Evolutionary conservation across 2,113 vertebrate genomes (phyloP), one percentile per base, ranked within the genome.

Genomic region (Dicerorhinus sumatrensis): DNA sequence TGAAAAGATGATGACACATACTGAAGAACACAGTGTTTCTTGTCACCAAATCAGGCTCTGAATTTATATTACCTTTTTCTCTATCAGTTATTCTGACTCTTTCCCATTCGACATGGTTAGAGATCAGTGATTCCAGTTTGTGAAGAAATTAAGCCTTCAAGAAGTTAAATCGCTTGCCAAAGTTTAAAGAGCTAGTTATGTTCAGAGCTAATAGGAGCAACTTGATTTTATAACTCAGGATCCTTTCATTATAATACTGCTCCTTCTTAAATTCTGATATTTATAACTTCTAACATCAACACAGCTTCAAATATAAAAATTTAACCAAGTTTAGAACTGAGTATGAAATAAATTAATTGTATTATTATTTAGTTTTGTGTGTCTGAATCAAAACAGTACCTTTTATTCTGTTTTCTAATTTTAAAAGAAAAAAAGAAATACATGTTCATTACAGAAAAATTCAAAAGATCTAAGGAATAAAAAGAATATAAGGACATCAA

Each of bases 401-500:
- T 82, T 87, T 92, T 63, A 56, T 73, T 73, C 58, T 95, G 70
- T 91, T 79, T 91, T 75, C 12, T 56, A 77, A 83, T 65, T 93
- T 86, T n/a, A 95, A 77, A 76, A 82, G 14, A 65, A 48, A 54
- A 75, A 75, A 75, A 75, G 31, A 27, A 75, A 75, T 5, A 60
- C 6, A 70, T 33, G 31, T 29, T 77, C 25, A 48, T 21, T 21
- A 11, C 16, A 82, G 69, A 86, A 94, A 90, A 85, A 89, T 12
- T 62, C 20, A 42, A 72, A 51, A 42, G 46, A 77, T 25, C 9
- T 86, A 77, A 70, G 92, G 14, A 86, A 81, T 8, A 51, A 80
- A 60, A 67, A 54, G 42, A 92, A 83, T 39, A 77, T 29, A 70
- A 39, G 87, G 58, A 60, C 20, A 81, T 29, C 1, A 56, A 18